phyloP scores from a whole-genome alignment of 2,113 vertebrate genomes.

The Atractosteus spatula region DNA sequence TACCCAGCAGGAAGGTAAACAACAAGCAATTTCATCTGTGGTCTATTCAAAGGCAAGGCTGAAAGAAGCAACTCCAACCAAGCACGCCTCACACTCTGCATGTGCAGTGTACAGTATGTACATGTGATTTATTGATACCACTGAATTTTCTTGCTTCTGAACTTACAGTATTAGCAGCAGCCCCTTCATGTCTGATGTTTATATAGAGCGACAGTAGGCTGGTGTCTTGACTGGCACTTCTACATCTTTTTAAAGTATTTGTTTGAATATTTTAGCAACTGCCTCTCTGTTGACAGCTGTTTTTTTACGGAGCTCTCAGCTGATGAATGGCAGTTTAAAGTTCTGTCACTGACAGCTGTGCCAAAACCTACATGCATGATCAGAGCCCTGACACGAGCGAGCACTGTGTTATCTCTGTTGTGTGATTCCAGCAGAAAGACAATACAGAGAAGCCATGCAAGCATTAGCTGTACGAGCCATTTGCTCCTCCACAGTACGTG shows the following conservation, averaged over 20 bases:
- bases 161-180: slow-evolving; percentile 6
- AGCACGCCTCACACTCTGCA: too few species aligned
- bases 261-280: slow-evolving; percentile 14
- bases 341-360: slow-evolving; percentile 12
- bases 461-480: background rate
- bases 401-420: background rate
- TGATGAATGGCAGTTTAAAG: slow-evolving; percentile 16
- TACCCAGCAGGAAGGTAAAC: too few species aligned
- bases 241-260: background rate
- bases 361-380: slow-evolving; percentile 24
- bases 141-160: background rate
- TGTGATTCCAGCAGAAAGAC: slow-evolving; percentile 14
- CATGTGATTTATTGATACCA: too few species aligned
- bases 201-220: slow-evolving; percentile 17
- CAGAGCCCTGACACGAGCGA: background rate
- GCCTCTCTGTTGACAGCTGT: background rate
- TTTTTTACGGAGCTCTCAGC: background rate
- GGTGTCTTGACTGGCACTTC: slow-evolving; percentile 10
- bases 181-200: background rate
- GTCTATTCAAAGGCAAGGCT: too few species aligned
- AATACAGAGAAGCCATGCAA: background rate
- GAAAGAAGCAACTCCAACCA: too few species aligned
- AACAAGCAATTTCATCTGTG: too few species aligned
- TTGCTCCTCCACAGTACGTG: background rate
- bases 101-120: too few species aligned